Conservation (phyloP, 2,797 vertebrate species). For the Lepilemur septentrionalis region DNA sequence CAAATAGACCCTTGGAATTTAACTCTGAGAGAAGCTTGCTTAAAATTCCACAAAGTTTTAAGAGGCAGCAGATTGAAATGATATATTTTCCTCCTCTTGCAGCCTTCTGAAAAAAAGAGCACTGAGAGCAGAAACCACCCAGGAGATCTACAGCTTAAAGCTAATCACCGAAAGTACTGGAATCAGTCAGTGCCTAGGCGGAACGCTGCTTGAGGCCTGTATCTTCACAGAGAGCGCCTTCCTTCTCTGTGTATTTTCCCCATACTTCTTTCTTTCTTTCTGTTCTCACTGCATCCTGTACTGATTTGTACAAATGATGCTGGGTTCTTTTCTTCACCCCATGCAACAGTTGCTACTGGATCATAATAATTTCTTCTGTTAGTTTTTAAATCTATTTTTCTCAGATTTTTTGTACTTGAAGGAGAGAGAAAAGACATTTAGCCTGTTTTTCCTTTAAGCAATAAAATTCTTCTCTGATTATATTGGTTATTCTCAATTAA, state of each 20-base stretch:
- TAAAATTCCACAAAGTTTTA: constrained; percentile 51
- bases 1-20: neutral
- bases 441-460: constrained; percentile 31
- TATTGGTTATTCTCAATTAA: neutral
- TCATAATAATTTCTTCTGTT: neutral
- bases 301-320: neutral
- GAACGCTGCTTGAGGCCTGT: neutral
- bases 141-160: neutral
- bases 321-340: neutral
- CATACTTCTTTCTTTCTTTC: neutral
- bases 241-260: neutral
- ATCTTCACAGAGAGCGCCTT: neutral
- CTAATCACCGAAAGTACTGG: neutral
- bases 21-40: constrained; percentile 38
- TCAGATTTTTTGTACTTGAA: constrained; percentile 9
- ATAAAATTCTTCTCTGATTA: constrained; percentile 16
- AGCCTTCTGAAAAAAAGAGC: neutral
- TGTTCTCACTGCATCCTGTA: neutral
- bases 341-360: neutral
- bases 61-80: neutral
- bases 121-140: neutral
- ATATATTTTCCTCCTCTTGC: neutral
- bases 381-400: constrained; percentile 37
- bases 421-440: constrained; percentile 1
- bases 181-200: neutral